These are phyloP conservation scores for Allophyes oxyacanthae DNA, from an alignment of 2,888 invertebrate genomes.

Conservation along the genomic window DNA sequence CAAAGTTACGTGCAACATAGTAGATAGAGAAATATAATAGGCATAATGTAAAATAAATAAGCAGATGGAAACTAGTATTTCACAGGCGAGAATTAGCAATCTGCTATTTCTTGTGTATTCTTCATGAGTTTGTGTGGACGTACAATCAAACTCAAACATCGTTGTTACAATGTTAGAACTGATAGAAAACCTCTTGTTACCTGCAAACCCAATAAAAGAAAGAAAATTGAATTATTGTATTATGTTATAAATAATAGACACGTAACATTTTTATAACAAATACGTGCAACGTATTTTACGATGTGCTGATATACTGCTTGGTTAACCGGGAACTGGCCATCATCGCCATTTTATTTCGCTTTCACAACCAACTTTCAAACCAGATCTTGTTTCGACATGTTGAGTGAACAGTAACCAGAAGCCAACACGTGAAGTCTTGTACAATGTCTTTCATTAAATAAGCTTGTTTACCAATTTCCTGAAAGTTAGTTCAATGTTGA, in stretches of 20 bases:
- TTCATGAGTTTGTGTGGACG: slow-evolving; percentile 13
- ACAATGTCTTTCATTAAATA: background rate
- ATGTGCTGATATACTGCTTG: slow-evolving; percentile 21
- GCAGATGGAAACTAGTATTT: slow-evolving; percentile 36
- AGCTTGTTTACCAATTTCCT: no score
- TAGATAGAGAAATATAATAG: no score
- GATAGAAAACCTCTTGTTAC: slow-evolving; percentile 45
- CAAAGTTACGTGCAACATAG: no score
- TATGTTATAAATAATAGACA: slow-evolving; percentile 27
- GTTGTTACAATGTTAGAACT: slow-evolving; percentile 39
- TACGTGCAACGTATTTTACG: slow-evolving; percentile 36
- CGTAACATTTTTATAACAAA: slow-evolving; percentile 36
- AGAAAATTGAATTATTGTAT: slow-evolving; percentile 19
- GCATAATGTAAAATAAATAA: slow-evolving; percentile 25
- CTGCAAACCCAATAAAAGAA: slow-evolving; percentile 29
- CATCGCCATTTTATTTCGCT: slow-evolving; percentile 27
- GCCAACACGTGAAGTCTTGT: slow-evolving; percentile 3
- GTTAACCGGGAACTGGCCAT: slow-evolving; percentile 11
- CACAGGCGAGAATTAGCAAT: slow-evolving; percentile 19
- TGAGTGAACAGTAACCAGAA: slow-evolving; percentile 31
- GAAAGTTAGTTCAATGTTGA: no score
- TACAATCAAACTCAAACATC: slow-evolving; percentile 45
- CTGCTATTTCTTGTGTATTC: slow-evolving; percentile 33
- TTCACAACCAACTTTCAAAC: slow-evolving; percentile 32
- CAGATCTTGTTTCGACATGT: slow-evolving; percentile 35